Conservation (phyloP, 2,888 invertebrate genomes). For the Eupithecia exiguata region DNA sequence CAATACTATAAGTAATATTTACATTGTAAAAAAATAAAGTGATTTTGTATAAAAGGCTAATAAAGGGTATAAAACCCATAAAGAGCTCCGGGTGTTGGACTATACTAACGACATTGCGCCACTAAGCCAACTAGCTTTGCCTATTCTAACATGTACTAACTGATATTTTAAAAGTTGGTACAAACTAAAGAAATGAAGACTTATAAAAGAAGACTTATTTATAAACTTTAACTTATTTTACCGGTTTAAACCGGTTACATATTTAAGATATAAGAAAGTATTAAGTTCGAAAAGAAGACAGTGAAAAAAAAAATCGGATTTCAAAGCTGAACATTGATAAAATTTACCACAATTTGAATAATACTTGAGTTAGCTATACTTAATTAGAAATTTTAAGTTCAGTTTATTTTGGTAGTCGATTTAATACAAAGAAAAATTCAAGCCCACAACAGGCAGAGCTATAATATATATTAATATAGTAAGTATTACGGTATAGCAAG, state of each 20-base stretch:
- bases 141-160: background rate
- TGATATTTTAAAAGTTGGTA: background rate
- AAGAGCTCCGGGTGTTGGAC: background rate
- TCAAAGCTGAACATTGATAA: slow-evolving; percentile 31
- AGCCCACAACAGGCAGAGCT: too few species aligned
- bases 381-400: background rate
- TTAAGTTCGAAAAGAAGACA: background rate
- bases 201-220: background rate
- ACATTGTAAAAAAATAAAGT: slow-evolving; percentile 29
- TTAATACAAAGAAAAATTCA: background rate
- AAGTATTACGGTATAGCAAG: too few species aligned
- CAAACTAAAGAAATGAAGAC: background rate
- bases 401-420: background rate
- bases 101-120: slow-evolving; percentile 12
- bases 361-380: slow-evolving; percentile 7
- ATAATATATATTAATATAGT: too few species aligned
- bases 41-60: background rate
- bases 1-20: background rate
- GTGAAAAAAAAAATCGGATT: background rate
- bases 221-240: background rate
- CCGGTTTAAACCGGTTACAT: background rate
- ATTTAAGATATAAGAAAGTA: background rate
- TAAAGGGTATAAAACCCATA: background rate
- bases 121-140: slow-evolving; percentile 22
- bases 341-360: slow-evolving; percentile 30